Evolutionary conservation across 2,113 vertebrate species (phyloP).

Genomic region (Melospiza georgiana): DNA sequence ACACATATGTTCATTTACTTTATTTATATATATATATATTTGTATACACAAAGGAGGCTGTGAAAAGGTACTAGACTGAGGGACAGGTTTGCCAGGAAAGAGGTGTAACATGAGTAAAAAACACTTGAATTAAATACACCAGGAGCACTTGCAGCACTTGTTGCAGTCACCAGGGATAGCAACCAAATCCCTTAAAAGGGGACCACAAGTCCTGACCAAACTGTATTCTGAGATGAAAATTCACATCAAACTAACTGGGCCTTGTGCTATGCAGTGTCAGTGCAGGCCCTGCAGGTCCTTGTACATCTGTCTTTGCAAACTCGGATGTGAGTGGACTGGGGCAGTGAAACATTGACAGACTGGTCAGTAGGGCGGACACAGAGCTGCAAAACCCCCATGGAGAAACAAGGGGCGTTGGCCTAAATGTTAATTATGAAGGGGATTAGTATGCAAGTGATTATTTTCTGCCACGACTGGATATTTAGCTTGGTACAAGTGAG

Average conservation of each 20-base stretch:
- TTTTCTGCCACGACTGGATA: fast-evolving
- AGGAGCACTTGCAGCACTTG: not conserved
- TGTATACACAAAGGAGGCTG: not conserved
- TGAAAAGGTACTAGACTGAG: not conserved
- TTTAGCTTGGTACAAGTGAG: not conserved
- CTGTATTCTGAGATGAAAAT: not conserved
- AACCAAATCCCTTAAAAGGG: not conserved
- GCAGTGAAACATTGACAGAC: not conserved
- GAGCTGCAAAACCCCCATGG: not conserved
- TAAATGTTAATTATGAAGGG: not conserved
- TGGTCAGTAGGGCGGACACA: not conserved
- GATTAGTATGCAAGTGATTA: not conserved
- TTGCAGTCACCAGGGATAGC: fast-evolving
- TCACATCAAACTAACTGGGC: not conserved
- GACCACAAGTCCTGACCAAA: not conserved
- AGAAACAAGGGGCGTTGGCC: not conserved
- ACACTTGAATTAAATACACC: not conserved
- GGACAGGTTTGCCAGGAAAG: not conserved
- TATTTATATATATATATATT: too few species aligned
- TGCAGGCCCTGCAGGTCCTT: not conserved
- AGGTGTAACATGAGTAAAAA: not conserved
- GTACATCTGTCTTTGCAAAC: not conserved
- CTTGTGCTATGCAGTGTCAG: not conserved
- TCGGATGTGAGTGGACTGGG: not conserved
- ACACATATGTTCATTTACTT: not conserved